Percentiles rank a stretch among this genome's conserved stretches.
phyloP scores from a whole-genome alignment of 2,113 vertebrate genomes.

The Etheostoma spectabile region DNA sequence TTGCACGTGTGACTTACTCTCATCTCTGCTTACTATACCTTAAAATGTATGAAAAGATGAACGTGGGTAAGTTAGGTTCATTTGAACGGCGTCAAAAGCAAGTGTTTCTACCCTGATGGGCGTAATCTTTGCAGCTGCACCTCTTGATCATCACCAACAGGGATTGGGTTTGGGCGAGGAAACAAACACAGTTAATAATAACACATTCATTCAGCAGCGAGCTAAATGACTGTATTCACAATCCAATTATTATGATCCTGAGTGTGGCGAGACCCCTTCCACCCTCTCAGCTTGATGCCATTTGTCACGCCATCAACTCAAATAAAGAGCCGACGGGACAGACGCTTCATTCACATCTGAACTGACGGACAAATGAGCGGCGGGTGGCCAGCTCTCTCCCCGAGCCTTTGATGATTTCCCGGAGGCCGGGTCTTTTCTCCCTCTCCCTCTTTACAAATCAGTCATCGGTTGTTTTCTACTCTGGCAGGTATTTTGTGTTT shows the following conservation, averaged over 20 bases:
- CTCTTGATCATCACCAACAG: neutral
- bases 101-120: neutral
- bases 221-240: slow-evolving; percentile 43
- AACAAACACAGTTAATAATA: slow-evolving; percentile 34
- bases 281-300: slow-evolving; percentile 42
- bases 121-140: neutral
- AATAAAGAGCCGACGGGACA: slow-evolving; percentile 38
- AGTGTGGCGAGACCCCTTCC: slow-evolving; percentile 20
- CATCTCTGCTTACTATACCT: no score
- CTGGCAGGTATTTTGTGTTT: slow-evolving; percentile 10
- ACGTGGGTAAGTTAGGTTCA: neutral
- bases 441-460: neutral
- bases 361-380: slow-evolving; percentile 26
- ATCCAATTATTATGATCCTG: slow-evolving; percentile 54
- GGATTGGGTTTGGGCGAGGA: slow-evolving; percentile 26
- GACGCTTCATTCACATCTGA: slow-evolving; percentile 34
- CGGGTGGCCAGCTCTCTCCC: slow-evolving; percentile 1
- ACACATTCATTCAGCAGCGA: slow-evolving; percentile 32
- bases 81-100: neutral
- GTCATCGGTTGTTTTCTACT: slow-evolving; percentile 9
- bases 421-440: neutral
- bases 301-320: slow-evolving; percentile 56
- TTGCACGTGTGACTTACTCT: no score
- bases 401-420: slow-evolving; percentile 7
- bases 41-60: neutral